A percentile compares a stretch with the other conserved stretches of the same genome.
These are phyloP conservation scores for Esox lucius DNA, from an alignment of 2,797 vertebrate genomes.

Conservation along the genomic window DNA sequence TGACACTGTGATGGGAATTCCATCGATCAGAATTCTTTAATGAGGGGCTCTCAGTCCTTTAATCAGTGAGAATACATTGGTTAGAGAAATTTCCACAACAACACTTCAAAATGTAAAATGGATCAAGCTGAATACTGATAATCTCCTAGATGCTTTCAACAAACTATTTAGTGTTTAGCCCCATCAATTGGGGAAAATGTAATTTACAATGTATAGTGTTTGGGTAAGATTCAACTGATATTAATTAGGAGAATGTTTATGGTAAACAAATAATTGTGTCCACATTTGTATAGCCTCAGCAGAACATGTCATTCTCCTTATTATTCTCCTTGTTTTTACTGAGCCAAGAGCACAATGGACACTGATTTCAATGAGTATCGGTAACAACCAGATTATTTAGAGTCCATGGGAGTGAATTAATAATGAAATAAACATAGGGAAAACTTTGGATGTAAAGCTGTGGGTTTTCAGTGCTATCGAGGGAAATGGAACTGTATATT, in stretches of 20 bases:
- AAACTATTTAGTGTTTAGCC: background rate
- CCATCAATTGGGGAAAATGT: background rate
- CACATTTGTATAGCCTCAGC: background rate
- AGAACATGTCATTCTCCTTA: background rate
- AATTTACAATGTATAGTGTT: background rate
- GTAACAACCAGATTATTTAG: slow-evolving; percentile 55
- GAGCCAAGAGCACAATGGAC: slow-evolving; percentile 26
- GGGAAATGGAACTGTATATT: slow-evolving; percentile 66
- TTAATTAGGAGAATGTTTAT: background rate
- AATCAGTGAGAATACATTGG: too few relatives aligned
- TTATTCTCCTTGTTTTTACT: background rate
- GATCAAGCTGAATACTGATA: slow-evolving; percentile 29
- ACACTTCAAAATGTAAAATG: slow-evolving; percentile 38
- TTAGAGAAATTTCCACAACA: too few relatives aligned
- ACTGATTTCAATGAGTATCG: slow-evolving; percentile 60
- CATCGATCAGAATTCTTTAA: too few relatives aligned
- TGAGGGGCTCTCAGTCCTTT: too few relatives aligned
- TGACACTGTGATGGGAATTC: too few relatives aligned
- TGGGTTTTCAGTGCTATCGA: slow-evolving; percentile 62
- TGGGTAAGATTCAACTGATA: background rate
- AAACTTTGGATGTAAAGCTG: slow-evolving; percentile 42
- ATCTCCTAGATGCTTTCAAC: slow-evolving; percentile 19
- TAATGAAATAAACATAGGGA: slow-evolving; percentile 74
- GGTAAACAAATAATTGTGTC: background rate
- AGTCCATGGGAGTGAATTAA: slow-evolving; percentile 67